Evolutionary conservation across 2,113 vertebrate species (phyloP), one percentile per base, ranked within the genome.

Genomic region (Cephalopholis sonnerati): DNA sequence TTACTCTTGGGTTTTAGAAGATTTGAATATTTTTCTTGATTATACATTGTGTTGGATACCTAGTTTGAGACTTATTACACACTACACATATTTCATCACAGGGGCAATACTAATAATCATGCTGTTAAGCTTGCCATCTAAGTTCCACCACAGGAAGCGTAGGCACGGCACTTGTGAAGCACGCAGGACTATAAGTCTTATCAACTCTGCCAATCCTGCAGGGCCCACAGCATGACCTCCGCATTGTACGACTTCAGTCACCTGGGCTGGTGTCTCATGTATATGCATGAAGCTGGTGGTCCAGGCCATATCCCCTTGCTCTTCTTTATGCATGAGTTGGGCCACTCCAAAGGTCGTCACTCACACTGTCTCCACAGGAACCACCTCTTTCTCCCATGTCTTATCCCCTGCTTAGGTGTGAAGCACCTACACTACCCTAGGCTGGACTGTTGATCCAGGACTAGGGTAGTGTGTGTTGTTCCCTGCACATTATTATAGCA

Each of bases 311-410:
- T 86, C 84, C 79, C 90, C 50, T 27, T 39, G 77, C 92, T 94
- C 27, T 63, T 94, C 82, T 93, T 93, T 94, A 95, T 95, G 93
- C 91, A 95, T 94, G 93, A 93, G 85, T 76, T 77, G 87, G 85
- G 83, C 68, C 77, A 58, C 79, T 86, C 75, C 81, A 79, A 85
- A 88, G 88, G 84, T 92, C 71, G 48, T 85, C 86, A 82, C 41
- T 92, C 77, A 81, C 63, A 75, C 53, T 9, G 36, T 71, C 86
- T 87, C 71, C 68, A 86, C 61, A 59, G 76, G 68, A 90, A 80
- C 27, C 44, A 76, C 75, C 59, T 70, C 29, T 62, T 48, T 68
- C 75, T 81, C 79, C 70, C 15, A 66, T 16, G 58, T 88, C 74
- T 63, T 36, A 74, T 81, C 83, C 39, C 25, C 12, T 68, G 25